Evolutionary conservation across 2,888 invertebrate species (phyloP).

Genomic region (Crepidodera aurea): DNA sequence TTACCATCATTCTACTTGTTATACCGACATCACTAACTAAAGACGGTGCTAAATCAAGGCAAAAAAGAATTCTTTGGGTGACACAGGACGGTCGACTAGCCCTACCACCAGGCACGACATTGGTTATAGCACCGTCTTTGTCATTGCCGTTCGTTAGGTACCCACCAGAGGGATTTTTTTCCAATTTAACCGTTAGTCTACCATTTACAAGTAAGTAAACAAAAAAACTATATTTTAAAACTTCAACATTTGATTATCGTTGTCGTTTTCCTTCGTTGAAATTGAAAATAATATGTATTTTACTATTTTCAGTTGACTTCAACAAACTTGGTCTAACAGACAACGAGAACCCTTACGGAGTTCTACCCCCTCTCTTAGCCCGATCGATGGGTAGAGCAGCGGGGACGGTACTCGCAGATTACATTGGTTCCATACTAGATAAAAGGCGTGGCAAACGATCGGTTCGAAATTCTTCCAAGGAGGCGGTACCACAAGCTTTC

Average conservation of each 20-base stretch:
- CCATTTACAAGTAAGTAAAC: constrained; percentile 81
- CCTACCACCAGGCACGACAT: constrained; percentile 81
- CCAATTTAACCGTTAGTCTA: constrained; percentile 83
- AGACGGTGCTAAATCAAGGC: constrained; percentile 70
- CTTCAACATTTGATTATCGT: too few species aligned
- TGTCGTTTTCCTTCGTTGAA: too few species aligned
- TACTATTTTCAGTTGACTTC: constrained; percentile 74
- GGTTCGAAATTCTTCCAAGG: constrained; percentile 25
- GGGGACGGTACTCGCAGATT: constrained; percentile 74
- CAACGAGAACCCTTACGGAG: constrained; percentile 86
- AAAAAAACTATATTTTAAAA: constrained; percentile 10
- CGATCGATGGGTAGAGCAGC: constrained; percentile 80
- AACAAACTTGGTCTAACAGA: constrained; percentile 87
- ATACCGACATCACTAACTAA: constrained; percentile 43
- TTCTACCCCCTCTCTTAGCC: constrained; percentile 77
- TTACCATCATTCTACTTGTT: constrained; percentile 24
- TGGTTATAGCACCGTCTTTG: constrained; percentile 81
- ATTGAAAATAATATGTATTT: too few species aligned
- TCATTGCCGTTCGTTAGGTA: constrained; percentile 84
- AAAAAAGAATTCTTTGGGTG: constrained; percentile 83
- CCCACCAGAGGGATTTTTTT: constrained; percentile 85
- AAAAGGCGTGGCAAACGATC: constrained; percentile 63
- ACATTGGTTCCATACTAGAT: constrained; percentile 75
- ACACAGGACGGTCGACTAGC: constrained; percentile 86
- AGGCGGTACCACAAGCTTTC: constrained; percentile 63